These are phyloP conservation scores for Carterocephalus palaemon DNA, from an alignment of 2,888 invertebrate genomes.

Conservation along the genomic window DNA sequence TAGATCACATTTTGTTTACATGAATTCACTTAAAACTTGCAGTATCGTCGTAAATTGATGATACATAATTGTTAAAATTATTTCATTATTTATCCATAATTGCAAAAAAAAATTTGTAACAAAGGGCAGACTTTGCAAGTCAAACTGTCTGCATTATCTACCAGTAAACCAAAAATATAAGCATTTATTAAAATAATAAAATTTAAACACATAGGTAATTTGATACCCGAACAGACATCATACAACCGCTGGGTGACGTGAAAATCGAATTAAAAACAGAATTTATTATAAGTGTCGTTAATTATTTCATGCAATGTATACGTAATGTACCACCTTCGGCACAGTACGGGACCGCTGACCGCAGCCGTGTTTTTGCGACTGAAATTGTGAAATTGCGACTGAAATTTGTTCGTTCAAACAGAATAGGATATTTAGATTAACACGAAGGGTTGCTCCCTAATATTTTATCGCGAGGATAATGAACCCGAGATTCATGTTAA, in stretches of 20 bases:
- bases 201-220: too few relatives aligned
- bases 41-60: too few relatives aligned
- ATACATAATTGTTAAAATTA: too few relatives aligned
- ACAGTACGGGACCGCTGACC: constrained; percentile 47
- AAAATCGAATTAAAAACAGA: constrained; percentile 73
- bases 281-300: constrained; percentile 72
- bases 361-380: constrained; percentile 60
- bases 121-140: too few relatives aligned
- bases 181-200: too few relatives aligned
- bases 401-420: constrained; percentile 58
- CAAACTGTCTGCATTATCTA: too few relatives aligned
- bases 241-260: constrained; percentile 37
- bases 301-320: constrained; percentile 67
- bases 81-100: too few relatives aligned
- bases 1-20: too few relatives aligned
- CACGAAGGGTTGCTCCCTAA: constrained; percentile 41
- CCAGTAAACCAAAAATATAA: too few relatives aligned
- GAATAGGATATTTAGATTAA: constrained; percentile 72
- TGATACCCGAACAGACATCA: constrained; percentile 3
- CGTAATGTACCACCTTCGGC: constrained; percentile 33
- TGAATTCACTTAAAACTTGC: too few relatives aligned
- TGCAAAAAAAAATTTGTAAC: too few relatives aligned
- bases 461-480: constrained; percentile 38
- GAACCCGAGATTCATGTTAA: constrained; percentile 48
- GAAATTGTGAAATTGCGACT: constrained; percentile 47